Evolutionary conservation across 2,797 vertebrate genomes (phyloP).

Genomic region (Myripristis jacobus): DNA sequence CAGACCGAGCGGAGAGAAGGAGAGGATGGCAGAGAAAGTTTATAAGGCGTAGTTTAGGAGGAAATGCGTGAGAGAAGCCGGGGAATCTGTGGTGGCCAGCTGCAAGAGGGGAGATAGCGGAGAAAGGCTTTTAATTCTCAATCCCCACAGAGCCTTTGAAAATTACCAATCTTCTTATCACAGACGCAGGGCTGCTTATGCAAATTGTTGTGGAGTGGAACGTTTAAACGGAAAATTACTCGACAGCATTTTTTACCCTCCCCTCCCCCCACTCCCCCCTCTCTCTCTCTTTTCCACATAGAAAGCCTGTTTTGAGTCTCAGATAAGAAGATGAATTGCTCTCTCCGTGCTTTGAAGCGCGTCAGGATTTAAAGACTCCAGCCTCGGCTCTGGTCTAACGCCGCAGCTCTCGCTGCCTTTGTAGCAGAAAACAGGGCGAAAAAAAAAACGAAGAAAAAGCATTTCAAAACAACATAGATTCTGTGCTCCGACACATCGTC

Average conservation of each 20-base stretch:
- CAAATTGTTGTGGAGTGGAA: constrained; percentile 94
- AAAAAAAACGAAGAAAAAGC: constrained; percentile 60
- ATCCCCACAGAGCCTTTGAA: constrained; percentile 91
- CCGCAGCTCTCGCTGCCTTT: constrained; percentile 82
- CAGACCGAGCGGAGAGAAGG: constrained; percentile 57
- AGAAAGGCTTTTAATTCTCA: constrained; percentile 91
- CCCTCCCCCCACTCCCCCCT: constrained; percentile 44
- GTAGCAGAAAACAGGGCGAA: constrained; percentile 76
- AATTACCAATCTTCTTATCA: constrained; percentile 97
- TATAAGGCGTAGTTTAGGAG: constrained; percentile 85
- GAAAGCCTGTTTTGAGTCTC: constrained; percentile 88
- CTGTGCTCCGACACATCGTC: constrained; percentile 73
- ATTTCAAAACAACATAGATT: constrained; percentile 85
- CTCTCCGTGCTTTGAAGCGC: constrained; percentile 86
- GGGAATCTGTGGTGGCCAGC: constrained; percentile 89
- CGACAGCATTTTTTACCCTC: constrained; percentile 85
- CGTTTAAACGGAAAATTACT: constrained; percentile 94
- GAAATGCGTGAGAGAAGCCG: constrained; percentile 84
- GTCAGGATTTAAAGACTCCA: constrained; percentile 89
- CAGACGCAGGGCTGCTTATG: constrained; percentile 93
- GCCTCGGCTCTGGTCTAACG: constrained; percentile 82
- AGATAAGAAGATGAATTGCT: constrained; percentile 91
- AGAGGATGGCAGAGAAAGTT: constrained; percentile 81
- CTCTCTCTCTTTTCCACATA: constrained; percentile 81
- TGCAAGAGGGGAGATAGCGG: constrained; percentile 90